Evolutionary conservation across 2,113 vertebrate species (phyloP).

Genomic region (Podiceps cristatus): DNA sequence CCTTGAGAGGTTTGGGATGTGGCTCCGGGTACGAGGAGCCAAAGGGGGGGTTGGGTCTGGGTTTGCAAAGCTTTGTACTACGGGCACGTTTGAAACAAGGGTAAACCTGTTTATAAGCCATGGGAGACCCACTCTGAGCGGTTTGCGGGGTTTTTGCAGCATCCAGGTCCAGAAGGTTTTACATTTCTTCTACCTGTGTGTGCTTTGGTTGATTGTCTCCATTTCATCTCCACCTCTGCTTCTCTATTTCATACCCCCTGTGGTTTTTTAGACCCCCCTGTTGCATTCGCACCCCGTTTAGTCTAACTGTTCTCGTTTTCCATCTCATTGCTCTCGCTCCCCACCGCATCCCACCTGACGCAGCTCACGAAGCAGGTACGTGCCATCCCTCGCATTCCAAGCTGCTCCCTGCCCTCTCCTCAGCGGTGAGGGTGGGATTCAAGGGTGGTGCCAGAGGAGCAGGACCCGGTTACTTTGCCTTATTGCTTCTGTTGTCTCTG

Average conservation of each 20-base stretch:
- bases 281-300: background rate
- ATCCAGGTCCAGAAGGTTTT: constrained; percentile 5
- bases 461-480: background rate
- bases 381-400: constrained; percentile 34
- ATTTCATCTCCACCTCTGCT: background rate
- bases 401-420: background rate
- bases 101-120: background rate
- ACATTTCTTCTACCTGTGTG: background rate
- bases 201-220: background rate
- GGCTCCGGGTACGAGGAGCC: background rate
- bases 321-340: background rate
- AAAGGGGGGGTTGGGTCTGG: background rate
- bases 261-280: background rate
- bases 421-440: background rate
- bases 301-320: constrained; percentile 1
- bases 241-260: background rate
- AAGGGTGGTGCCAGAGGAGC: background rate
- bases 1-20: background rate
- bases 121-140: background rate
- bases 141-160: background rate
- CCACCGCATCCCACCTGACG: background rate
- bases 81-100: background rate
- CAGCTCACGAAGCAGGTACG: constrained; percentile 82
- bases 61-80: constrained; percentile 47
- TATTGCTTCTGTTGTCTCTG: background rate